Conservation (phyloP, 2,888 invertebrate species). For the Spilosoma lubricipeda region DNA sequence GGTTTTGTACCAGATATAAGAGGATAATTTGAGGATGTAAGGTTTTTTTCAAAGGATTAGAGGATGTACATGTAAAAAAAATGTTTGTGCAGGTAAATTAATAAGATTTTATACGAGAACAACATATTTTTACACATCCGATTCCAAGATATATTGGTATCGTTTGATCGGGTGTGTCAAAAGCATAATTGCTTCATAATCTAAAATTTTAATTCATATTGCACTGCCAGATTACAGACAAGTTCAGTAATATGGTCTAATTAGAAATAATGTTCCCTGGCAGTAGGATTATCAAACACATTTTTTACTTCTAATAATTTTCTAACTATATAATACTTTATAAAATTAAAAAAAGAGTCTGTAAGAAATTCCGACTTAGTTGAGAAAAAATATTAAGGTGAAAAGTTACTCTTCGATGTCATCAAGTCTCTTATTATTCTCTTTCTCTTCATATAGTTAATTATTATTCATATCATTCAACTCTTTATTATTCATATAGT, state of each 20-base stretch:
- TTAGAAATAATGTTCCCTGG: not conserved
- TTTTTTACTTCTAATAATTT: too few relatives aligned
- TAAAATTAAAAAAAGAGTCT: not conserved
- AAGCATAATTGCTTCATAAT: not conserved
- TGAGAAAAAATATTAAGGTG: not conserved
- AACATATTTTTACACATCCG: too few relatives aligned
- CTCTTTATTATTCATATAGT: too few relatives aligned
- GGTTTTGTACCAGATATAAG: constrained; percentile 37
- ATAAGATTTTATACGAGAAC: not conserved
- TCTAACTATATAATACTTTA: not conserved
- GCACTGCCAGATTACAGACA: not conserved
- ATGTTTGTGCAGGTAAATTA: not conserved
- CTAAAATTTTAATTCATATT: not conserved
- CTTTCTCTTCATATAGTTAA: too few relatives aligned
- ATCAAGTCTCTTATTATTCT: too few relatives aligned
- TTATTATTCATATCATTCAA: too few relatives aligned
- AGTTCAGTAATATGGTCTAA: not conserved
- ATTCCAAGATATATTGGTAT: not conserved
- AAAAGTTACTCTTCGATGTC: not conserved
- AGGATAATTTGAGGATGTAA: constrained; percentile 54
- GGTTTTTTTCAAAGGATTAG: constrained; percentile 26
- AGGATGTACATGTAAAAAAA: constrained; percentile 19
- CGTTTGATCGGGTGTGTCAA: not conserved
- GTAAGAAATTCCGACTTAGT: not conserved
- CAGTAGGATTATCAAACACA: too few relatives aligned